phyloP scores from a whole-genome alignment of 2,888 invertebrate species.

The Nemoura dubitans region DNA sequence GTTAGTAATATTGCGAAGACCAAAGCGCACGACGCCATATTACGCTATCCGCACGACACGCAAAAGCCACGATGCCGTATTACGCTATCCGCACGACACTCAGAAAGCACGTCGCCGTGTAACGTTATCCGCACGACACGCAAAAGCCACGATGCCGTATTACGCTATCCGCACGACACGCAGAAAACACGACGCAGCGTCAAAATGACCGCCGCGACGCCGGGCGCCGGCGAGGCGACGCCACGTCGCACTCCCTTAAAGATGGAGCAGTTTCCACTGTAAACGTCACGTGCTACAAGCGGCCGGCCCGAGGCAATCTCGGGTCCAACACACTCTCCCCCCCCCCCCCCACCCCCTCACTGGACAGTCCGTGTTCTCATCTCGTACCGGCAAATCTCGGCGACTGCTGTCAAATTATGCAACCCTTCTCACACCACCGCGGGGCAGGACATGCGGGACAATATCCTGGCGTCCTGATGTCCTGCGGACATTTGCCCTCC shows the following conservation, averaged over 20 bases:
- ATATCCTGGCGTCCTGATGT: not conserved
- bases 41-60: too few relatives aligned
- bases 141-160: too few relatives aligned
- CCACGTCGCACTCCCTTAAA: not conserved
- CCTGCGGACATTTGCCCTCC: not conserved
- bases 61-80: too few relatives aligned
- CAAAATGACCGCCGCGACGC: not conserved
- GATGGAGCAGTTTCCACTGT: constrained; percentile 25
- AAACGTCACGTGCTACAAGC: constrained; percentile 28
- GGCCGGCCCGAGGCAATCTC: constrained; percentile 5
- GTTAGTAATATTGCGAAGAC: too few relatives aligned
- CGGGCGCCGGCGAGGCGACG: not conserved
- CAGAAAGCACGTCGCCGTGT: too few relatives aligned
- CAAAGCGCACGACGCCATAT: too few relatives aligned
- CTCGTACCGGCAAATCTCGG: not conserved
- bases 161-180: too few relatives aligned
- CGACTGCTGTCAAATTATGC: constrained; percentile 24
- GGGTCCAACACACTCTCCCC: not conserved
- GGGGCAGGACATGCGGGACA: not conserved
- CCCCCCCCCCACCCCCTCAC: not conserved
- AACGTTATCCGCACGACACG: too few relatives aligned
- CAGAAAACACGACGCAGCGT: too few relatives aligned
- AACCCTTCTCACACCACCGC: constrained; percentile 8
- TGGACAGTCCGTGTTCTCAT: not conserved
- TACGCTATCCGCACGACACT: too few relatives aligned